Percentiles rank a stretch among this genome's conserved stretches.
phyloP scores from a whole-genome alignment of 2,113 vertebrate species.

The Otocyon megalotis region DNA sequence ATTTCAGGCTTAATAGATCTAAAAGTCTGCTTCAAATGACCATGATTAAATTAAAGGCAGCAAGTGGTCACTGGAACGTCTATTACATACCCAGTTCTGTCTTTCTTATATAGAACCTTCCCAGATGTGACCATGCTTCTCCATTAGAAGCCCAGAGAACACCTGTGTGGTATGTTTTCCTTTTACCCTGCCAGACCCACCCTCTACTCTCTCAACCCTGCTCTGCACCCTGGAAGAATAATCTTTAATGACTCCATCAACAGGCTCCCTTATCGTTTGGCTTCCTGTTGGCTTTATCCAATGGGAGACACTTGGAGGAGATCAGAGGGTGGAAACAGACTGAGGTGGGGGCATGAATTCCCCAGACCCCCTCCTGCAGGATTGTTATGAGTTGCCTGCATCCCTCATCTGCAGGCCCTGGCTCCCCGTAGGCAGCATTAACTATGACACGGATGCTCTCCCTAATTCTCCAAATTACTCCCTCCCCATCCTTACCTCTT shows the following conservation, averaged over 20 bases:
- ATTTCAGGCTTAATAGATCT: slow-evolving; percentile 11
- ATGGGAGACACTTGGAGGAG: background rate
- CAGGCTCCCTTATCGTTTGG: background rate
- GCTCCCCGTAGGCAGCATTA: background rate
- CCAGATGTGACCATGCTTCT: background rate
- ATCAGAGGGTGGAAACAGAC: background rate
- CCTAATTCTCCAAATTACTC: background rate
- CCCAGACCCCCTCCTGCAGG: background rate
- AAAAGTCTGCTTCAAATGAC: slow-evolving; percentile 1
- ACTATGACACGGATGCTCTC: background rate
- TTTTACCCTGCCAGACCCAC: background rate
- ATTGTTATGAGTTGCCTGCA: background rate
- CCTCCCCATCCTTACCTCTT: background rate
- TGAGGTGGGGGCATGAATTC: background rate
- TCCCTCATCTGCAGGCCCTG: background rate
- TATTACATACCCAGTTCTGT: background rate
- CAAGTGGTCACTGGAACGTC: background rate
- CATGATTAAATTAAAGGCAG: background rate
- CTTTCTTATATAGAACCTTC: background rate
- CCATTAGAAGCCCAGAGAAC: background rate
- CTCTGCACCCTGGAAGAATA: background rate
- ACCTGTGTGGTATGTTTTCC: background rate
- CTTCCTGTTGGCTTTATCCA: background rate
- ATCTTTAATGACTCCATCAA: background rate
- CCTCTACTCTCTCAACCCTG: background rate